These are phyloP conservation scores for Turritopsis rubra DNA, from an alignment of 30 jellyfish, hydroid and myxozoan genomes.

Conservation along the genomic window DNA sequence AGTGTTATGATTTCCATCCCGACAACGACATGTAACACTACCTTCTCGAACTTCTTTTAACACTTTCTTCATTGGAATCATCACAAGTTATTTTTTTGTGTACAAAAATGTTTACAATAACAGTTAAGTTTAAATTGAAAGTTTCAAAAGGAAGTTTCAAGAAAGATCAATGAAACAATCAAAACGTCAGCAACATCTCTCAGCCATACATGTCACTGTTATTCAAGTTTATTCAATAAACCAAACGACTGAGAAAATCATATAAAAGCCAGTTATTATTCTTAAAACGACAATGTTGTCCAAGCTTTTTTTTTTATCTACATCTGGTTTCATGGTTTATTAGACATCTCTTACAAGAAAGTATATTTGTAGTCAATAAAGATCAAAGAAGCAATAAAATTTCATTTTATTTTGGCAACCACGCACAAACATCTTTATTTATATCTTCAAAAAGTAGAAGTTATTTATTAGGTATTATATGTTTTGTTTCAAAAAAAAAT, in stretches of 20 bases:
- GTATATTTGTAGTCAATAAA: background rate
- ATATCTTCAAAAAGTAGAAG: background rate
- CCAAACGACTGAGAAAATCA: background rate
- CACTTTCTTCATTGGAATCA: slow-evolving; percentile 16
- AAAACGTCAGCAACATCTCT: background rate
- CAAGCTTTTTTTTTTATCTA: background rate
- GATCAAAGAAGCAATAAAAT: background rate
- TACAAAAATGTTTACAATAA: background rate
- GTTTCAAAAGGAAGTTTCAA: background rate
- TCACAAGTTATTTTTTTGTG: background rate
- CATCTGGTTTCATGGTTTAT: background rate
- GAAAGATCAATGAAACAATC: background rate
- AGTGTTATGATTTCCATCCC: background rate
- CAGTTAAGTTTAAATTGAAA: background rate
- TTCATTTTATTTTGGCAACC: background rate
- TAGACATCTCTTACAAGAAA: background rate
- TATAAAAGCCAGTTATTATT: background rate
- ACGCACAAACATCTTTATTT: background rate
- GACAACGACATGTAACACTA: background rate
- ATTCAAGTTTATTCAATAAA: background rate
- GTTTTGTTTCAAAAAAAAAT: background rate
- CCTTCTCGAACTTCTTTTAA: slow-evolving; percentile 3
- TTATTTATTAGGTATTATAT: background rate
- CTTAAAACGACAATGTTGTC: background rate
- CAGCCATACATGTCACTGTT: background rate